Conservation (phyloP, 2,888 invertebrate genomes). For the Seira musarum region DNA sequence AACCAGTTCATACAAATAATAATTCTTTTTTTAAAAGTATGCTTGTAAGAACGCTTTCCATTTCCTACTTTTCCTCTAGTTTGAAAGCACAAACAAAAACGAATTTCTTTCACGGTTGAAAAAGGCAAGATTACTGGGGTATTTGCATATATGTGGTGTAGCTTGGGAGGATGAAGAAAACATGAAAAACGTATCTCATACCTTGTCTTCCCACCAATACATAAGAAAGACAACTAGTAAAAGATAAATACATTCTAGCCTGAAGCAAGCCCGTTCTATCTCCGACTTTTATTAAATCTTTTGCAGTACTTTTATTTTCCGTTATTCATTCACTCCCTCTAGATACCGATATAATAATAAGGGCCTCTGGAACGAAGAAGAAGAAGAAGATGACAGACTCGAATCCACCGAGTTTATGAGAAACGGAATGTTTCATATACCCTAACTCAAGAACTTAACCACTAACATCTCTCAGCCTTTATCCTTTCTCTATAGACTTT, state of each 20-base stretch:
- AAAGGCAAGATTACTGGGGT: slow-evolving; percentile 14
- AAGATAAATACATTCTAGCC: slow-evolving; percentile 6
- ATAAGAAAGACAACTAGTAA: background rate
- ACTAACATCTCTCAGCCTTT: too few species aligned
- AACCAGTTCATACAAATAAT: too few species aligned
- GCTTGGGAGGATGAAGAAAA: background rate
- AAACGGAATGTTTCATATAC: slow-evolving; percentile 1
- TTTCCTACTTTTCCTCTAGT: slow-evolving; percentile 1
- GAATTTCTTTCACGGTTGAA: slow-evolving; percentile 12
- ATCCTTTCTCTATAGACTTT: too few species aligned
- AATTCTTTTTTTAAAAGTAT: background rate
- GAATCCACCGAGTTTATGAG: slow-evolving; percentile 2
- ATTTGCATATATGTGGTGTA: slow-evolving; percentile 25
- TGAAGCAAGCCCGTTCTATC: background rate
- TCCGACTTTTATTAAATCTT: slow-evolving; percentile 30
- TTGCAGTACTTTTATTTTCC: slow-evolving; percentile 1
- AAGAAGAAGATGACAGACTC: background rate
- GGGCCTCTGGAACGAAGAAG: too few species aligned
- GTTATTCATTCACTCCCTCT: background rate
- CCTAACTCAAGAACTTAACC: too few species aligned
- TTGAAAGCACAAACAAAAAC: slow-evolving; percentile 11
- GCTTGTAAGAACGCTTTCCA: background rate
- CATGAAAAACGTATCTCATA: background rate
- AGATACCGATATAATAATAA: too few species aligned
- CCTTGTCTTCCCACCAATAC: background rate